A percentile compares a stretch with the other conserved stretches of the same genome.
Evolutionary conservation across 1,140 invertebrate genomes (phyloP).

Genomic region (Venturia canescens): DNA sequence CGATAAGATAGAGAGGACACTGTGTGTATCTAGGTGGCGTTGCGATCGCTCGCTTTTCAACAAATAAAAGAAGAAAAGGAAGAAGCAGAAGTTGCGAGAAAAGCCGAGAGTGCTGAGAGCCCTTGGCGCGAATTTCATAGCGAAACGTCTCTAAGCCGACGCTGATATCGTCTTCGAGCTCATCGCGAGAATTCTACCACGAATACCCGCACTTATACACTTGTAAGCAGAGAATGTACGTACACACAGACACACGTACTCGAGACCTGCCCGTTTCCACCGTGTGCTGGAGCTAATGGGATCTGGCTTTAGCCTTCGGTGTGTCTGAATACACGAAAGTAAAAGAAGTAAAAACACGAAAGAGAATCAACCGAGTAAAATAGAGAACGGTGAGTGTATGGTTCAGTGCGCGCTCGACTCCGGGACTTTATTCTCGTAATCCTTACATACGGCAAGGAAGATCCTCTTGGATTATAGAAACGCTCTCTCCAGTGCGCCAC

Average conservation of each 20-base stretch:
- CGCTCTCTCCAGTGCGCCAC: not conserved
- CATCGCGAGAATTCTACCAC: constrained; percentile 50
- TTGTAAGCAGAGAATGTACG: not conserved
- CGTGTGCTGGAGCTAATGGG: constrained; percentile 59
- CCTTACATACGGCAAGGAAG: constrained; percentile 69
- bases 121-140: constrained; percentile 31
- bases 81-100: constrained; percentile 5
- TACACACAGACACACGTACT: constrained; percentile 12
- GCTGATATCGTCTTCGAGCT: constrained; percentile 68
- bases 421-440: constrained; percentile 62
- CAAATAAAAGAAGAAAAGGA: constrained; percentile 32
- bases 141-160: constrained; percentile 59
- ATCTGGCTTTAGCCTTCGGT: constrained; percentile 56
- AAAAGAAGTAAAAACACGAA: not conserved
- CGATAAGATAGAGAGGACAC: constrained; percentile 64
- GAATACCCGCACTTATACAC: not conserved
- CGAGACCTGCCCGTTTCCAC: constrained; percentile 11
- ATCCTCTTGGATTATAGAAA: constrained; percentile 65
- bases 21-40: not conserved
- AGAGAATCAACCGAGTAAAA: not conserved
- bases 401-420: constrained; percentile 58
- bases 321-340: not conserved
- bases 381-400: constrained; percentile 34
- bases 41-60: not conserved
- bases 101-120: not conserved